Evolutionary conservation across 1,140 invertebrate genomes (phyloP).

Genomic region (Nomia melanderi): DNA sequence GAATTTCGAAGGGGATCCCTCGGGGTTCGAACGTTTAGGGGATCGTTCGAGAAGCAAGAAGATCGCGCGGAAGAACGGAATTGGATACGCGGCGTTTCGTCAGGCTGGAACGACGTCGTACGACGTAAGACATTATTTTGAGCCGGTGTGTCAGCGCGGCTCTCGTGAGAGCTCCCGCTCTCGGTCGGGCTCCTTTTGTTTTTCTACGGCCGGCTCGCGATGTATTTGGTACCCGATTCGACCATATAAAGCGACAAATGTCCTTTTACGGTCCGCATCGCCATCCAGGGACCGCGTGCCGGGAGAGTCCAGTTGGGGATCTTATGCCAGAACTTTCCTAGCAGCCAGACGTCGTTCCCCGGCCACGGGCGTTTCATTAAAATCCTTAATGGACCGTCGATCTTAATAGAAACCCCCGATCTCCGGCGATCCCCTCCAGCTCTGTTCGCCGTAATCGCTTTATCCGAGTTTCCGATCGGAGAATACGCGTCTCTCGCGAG

Average conservation of each 20-base stretch:
- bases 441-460: slow-evolving; percentile 11
- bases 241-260: slow-evolving; percentile 76
- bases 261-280: slow-evolving; percentile 71
- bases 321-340: slow-evolving; percentile 72
- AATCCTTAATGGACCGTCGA: slow-evolving; percentile 54
- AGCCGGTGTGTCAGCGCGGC: slow-evolving; percentile 52
- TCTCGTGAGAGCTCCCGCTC: slow-evolving; percentile 48
- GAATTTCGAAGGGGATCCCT: too few relatives aligned
- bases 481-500: not conserved
- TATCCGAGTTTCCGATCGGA: slow-evolving; percentile 20
- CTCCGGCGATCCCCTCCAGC: not conserved
- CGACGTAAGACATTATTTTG: slow-evolving; percentile 68
- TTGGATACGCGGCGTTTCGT: not conserved
- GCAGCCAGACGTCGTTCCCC: slow-evolving; percentile 62
- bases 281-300: slow-evolving; percentile 71
- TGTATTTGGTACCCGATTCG: slow-evolving; percentile 76
- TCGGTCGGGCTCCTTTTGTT: slow-evolving; percentile 70
- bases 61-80: not conserved
- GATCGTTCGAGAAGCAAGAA: too few relatives aligned
- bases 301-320: slow-evolving; percentile 59
- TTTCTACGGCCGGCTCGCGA: slow-evolving; percentile 71
- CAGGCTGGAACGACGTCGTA: slow-evolving; percentile 22
- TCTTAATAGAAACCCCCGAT: slow-evolving; percentile 10
- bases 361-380: slow-evolving; percentile 66
- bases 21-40: not conserved